A percentile compares a stretch with the other conserved stretches of the same genome.
phyloP scores from a whole-genome alignment of 1,140 invertebrate genomes.

The Andrena cerasifolii region DNA sequence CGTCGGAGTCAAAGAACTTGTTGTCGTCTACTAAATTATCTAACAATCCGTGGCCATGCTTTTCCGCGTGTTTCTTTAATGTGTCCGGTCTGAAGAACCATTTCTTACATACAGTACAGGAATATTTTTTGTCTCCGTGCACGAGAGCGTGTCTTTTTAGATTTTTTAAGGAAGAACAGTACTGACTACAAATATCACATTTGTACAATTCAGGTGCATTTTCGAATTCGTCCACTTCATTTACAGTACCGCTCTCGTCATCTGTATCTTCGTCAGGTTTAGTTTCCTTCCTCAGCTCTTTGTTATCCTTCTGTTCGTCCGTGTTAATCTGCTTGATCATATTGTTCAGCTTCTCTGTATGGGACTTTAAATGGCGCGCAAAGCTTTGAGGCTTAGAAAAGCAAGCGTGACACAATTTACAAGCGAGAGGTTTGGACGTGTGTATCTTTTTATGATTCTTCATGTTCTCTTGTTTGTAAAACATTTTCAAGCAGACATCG shows the following conservation, averaged over 20 bases:
- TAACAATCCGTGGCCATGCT: conserved; percentile 75
- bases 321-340: conserved; percentile 67
- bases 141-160: conserved; percentile 77
- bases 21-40: conserved; percentile 76
- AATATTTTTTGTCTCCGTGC: conserved; percentile 80
- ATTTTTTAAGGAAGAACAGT: conserved; percentile 79
- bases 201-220: conserved; percentile 77
- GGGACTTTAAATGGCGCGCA: conserved; percentile 72
- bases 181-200: conserved; percentile 78
- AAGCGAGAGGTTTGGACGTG: conserved; percentile 72
- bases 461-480: conserved; percentile 77
- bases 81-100: conserved; percentile 80
- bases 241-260: conserved; percentile 65
- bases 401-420: conserved; percentile 72
- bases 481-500: conserved; percentile 75
- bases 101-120: conserved; percentile 80
- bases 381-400: conserved; percentile 74
- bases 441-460: conserved; percentile 77
- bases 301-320: conserved; percentile 55
- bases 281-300: conserved; percentile 59
- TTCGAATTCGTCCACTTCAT: conserved; percentile 72
- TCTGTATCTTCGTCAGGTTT: conserved; percentile 67
- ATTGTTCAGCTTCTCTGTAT: conserved; percentile 69
- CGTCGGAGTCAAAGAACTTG: conserved; percentile 74
- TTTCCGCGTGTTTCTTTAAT: conserved; percentile 79